These are phyloP conservation scores for Darevskia mixta DNA, from an alignment of 2,797 vertebrate species.

Conservation along the genomic window DNA sequence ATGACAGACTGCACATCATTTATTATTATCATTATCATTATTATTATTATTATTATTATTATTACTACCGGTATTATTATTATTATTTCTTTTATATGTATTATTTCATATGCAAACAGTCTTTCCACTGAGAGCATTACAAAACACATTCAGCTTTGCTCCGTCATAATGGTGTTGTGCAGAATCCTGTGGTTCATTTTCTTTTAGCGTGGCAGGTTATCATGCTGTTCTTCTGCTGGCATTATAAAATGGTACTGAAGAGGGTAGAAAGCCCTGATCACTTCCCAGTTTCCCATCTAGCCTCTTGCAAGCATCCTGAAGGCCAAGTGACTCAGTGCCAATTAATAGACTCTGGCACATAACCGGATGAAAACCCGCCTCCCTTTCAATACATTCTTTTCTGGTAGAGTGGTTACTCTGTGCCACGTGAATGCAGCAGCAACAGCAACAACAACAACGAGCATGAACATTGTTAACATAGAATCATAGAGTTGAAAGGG, in stretches of 20 bases:
- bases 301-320: neutral
- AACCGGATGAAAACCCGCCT: neutral
- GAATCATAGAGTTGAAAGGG: no score
- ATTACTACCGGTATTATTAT: no score
- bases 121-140: neutral
- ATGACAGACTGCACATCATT: no score
- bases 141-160: neutral
- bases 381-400: neutral
- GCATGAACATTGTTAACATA: neutral
- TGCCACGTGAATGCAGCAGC: neutral
- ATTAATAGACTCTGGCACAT: neutral
- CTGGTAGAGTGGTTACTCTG: neutral
- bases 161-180: neutral
- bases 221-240: neutral
- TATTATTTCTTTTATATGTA: neutral
- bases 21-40: no score
- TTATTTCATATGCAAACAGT: neutral
- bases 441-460: no score
- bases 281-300: neutral
- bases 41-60: no score
- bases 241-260: neutral
- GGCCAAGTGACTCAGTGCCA: neutral
- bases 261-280: neutral
- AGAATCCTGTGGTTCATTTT: rapidly evolving
- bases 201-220: neutral